Base-by-base conservation (phyloP, 2,113 vertebrate species). In the Argyrosomus japonicus region DNA sequence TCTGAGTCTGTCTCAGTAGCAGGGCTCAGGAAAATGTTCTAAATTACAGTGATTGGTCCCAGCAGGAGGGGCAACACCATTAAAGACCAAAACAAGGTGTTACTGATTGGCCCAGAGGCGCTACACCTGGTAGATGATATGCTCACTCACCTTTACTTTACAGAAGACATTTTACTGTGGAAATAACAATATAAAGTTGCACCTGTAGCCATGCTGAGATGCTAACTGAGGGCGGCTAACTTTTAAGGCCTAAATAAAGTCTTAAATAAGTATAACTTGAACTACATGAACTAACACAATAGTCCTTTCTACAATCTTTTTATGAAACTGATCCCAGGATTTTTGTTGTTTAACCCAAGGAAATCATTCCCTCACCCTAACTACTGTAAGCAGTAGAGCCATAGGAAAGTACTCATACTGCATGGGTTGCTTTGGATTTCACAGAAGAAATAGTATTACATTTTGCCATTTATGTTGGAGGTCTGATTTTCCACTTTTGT, bases 61-160 rank as follows among this genome's bases (percentile, higher is more conserved):
- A 58, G 36, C 50, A 36, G 61, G 17, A 17, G n/a, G 27, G 4
- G 4, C 29, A 43, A 18, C 11, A 13, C 29, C 29, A 72, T 21
- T 32, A 13, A 19, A 65, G 23, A 51, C 4, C 65, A 56, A 81
- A 77, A 61, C 79, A 67, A 75, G 13, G 9, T 68, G 50, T 53
- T 48, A 15, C 32, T 81, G 58, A 82, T 64, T 43, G 70, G 40
- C 29, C 79, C 48, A 47, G 54, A 76, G 65, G 62, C 17, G 3
- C 40, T n/a, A 68, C 57, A 58, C 58, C 36, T 69, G 48, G 4
- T 65, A 48, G 50, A 70, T 75, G 40, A 50, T 29, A 40, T 60
- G 63, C 19, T 68, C 4, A 11, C 36, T 47, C 32, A 36, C 32
- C 32, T 36, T 36, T 6, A 36, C 36, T 36, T 36, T 36, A 36